Conservation (phyloP, 2,888 invertebrate genomes). For the Tetragonula carbonaria region DNA sequence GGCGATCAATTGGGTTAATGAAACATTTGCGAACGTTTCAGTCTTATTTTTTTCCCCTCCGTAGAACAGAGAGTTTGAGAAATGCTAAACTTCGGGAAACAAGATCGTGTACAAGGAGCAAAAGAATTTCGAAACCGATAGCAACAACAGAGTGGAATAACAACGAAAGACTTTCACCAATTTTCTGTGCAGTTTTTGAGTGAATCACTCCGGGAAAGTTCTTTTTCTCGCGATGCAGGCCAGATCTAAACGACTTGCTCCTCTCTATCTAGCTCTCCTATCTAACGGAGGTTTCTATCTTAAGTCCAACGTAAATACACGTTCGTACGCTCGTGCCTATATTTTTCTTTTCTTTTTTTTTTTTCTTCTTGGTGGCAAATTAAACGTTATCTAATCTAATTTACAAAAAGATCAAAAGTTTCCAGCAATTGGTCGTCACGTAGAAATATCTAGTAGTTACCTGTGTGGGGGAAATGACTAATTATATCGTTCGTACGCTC, state of each 20-base stretch:
- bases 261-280: not conserved
- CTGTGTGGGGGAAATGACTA: conserved; percentile 49
- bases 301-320: not conserved
- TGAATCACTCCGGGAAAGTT: conserved; percentile 22
- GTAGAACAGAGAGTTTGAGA: no score
- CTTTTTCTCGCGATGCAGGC: not conserved
- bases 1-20: no score
- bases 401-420: not conserved
- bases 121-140: no score
- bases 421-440: conserved; percentile 14
- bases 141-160: not conserved
- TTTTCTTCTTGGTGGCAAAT: not conserved
- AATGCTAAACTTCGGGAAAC: no score
- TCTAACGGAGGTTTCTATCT: not conserved
- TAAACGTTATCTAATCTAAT: not conserved
- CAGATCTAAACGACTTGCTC: not conserved
- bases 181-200: conserved; percentile 10
- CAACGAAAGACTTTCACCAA: not conserved
- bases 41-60: no score
- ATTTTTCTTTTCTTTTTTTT: not conserved
- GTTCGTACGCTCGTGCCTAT: not conserved
- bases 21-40: no score
- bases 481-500: conserved; percentile 36
- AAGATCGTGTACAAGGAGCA: no score
- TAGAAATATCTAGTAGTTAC: conserved; percentile 14